Evolutionary conservation across 2,113 vertebrate genomes (phyloP).

Genomic region (Balaenoptera acutorostrata): DNA sequence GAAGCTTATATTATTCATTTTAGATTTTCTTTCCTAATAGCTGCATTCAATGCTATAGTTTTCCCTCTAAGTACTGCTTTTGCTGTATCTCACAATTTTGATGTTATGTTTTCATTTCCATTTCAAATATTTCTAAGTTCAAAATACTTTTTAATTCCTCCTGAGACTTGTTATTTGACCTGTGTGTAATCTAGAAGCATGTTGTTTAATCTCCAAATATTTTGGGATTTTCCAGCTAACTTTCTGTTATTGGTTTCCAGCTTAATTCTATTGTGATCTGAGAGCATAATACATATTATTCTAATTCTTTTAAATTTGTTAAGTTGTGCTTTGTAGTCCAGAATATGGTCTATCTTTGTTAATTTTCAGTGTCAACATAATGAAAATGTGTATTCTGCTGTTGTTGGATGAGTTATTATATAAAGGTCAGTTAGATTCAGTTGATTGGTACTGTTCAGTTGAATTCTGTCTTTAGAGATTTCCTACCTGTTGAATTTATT

Average conservation of each 20-base stretch:
- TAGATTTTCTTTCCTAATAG: neutral
- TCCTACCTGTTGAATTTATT: neutral
- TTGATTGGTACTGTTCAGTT: neutral
- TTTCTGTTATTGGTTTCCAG: neutral
- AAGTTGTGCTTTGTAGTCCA: neutral
- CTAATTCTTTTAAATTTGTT: neutral
- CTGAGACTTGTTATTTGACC: neutral
- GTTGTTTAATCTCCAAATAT: neutral
- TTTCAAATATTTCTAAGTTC: neutral
- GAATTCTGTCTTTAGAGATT: neutral
- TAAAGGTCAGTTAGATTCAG: neutral
- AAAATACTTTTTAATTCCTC: neutral
- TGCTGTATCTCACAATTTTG: neutral
- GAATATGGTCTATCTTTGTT: neutral
- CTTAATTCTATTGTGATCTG: neutral
- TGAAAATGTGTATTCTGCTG: neutral
- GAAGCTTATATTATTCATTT: neutral
- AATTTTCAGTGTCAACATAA: neutral
- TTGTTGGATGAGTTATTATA: neutral
- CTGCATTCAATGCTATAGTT: neutral
- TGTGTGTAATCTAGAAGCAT: neutral
- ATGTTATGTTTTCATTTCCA: neutral
- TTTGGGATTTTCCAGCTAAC: neutral
- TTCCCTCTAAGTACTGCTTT: neutral
- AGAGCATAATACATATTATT: neutral